phyloP scores from a whole-genome alignment of 2,888 invertebrate genomes.

The Cryptocephalus primarius region DNA sequence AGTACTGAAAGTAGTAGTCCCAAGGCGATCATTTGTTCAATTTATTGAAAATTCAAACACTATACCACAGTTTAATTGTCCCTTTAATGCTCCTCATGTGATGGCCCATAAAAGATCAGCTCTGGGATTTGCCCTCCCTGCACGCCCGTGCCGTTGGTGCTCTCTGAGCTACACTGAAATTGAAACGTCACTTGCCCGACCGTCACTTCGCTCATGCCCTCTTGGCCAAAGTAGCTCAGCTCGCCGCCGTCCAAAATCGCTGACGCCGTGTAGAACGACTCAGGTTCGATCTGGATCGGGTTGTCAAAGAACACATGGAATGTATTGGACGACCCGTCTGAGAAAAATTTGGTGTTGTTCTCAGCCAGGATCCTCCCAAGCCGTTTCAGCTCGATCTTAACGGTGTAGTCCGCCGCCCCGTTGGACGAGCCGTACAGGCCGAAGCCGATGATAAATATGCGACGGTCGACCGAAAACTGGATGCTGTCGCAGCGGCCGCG shows the following conservation, averaged over 20 bases:
- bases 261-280: slow-evolving; percentile 91
- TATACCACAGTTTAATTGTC: no score
- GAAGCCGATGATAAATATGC: slow-evolving; percentile 93
- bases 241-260: slow-evolving; percentile 89
- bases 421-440: slow-evolving; percentile 94
- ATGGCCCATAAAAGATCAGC: slow-evolving; percentile 87
- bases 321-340: slow-evolving; percentile 92
- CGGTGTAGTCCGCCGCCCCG: slow-evolving; percentile 89
- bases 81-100: slow-evolving; percentile 37
- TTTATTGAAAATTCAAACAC: no score
- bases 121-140: slow-evolving; percentile 97
- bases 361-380: slow-evolving; percentile 81
- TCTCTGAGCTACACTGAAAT: slow-evolving; percentile 94
- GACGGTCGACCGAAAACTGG: slow-evolving; percentile 90
- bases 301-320: slow-evolving; percentile 83
- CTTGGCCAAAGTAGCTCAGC: slow-evolving; percentile 93
- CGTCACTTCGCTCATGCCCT: slow-evolving; percentile 89
- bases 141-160: slow-evolving; percentile 94
- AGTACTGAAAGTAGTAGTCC: no score
- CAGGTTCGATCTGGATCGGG: slow-evolving; percentile 83
- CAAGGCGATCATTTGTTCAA: no score
- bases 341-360: slow-evolving; percentile 88
- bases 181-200: slow-evolving; percentile 92
- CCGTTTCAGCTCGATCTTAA: slow-evolving; percentile 87
- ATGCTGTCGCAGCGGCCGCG: slow-evolving; percentile 93